A percentile compares a stretch with the other conserved stretches of the same genome.
Conservation (phyloP, 1,140 invertebrate genomes). For the Glossosoma conforme region DNA sequence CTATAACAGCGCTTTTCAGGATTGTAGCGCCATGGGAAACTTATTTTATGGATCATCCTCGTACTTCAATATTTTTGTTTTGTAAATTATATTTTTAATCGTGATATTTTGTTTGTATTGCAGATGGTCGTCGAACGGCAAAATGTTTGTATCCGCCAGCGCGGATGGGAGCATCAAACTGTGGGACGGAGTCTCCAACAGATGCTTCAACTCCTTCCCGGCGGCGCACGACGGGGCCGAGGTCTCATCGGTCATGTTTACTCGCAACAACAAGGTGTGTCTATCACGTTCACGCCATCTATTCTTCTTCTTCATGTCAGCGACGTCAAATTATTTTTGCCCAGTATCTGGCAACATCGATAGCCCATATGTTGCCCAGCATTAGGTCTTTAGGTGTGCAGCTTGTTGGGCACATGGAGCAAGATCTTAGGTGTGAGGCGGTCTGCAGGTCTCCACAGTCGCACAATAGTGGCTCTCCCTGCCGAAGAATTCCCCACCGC, state of each 20-base stretch:
- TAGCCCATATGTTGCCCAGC: too few relatives aligned
- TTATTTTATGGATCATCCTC: too few relatives aligned
- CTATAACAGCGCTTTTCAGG: too few relatives aligned
- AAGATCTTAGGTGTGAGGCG: too few relatives aligned
- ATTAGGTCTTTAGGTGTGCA: too few relatives aligned
- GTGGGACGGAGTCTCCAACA: conserved; percentile 93
- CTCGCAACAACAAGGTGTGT: conserved; percentile 90
- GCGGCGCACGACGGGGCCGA: conserved; percentile 92
- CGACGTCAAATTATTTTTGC: too few relatives aligned
- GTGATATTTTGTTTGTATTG: conserved; percentile 8
- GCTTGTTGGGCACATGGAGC: too few relatives aligned
- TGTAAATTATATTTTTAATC: not conserved
- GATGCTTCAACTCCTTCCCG: conserved; percentile 90
- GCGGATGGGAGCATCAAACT: conserved; percentile 92
- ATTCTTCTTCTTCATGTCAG: not conserved
- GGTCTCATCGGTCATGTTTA: conserved; percentile 92
- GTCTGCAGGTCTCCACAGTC: too few relatives aligned
- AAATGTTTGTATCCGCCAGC: conserved; percentile 85
- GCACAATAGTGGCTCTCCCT: too few relatives aligned
- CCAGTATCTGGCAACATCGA: too few relatives aligned
- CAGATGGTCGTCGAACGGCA: conserved; percentile 70
- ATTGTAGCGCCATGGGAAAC: too few relatives aligned
- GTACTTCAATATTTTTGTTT: not conserved
- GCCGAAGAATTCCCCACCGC: too few relatives aligned
- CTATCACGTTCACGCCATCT: not conserved